Evolutionary conservation across 2,113 vertebrate species (phyloP), one percentile per base, ranked within the genome.

Genomic region (Malaclemys terrapin): DNA sequence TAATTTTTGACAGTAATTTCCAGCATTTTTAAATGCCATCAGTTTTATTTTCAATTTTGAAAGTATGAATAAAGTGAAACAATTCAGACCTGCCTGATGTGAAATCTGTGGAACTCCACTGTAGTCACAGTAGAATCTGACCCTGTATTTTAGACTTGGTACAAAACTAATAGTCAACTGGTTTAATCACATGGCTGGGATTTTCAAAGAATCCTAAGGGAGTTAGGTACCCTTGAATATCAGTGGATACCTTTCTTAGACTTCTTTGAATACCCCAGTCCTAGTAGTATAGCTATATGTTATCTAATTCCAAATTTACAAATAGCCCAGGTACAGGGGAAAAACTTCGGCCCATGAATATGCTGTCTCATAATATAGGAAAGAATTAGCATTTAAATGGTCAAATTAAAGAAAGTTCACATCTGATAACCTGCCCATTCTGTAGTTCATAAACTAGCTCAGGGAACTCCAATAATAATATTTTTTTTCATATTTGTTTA

Each of bases 401-500:
- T 83, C 62, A 89, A 62, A 94, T 24, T 85, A 47, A 42, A 91
- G 94, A 94, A 87, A 7, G 8, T 3, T 42, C 72, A 49, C 78
- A 50, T 75, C 50, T 92, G 53, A 54, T 45, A 88, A 89, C 38
- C 3, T 83, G 54, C 8, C 65, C 29, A 87, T 25, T 16, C 53
- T 72, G 11, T 75, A 6, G 8, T 54, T 88, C 91, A 78, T 62
- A 35, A n/a, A 13, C 22, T 86, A 10, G 42, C 22, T 42, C 72
- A 24, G 20, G 47, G 87, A 91, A 91, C 49, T 24, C 1, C 89
- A 89, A 93, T 87, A 3, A 89, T 75, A 27, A 93, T 85, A 84
- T 90, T 94, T 93, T 83, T 95, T n/a, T 87, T 22, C 52, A 54
- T 85, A 72, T 90, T 92, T 57, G 25, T 82, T 14, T 90, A 52